Conservation (phyloP, 2,113 vertebrate species). For the Theristicus caerulescens region DNA sequence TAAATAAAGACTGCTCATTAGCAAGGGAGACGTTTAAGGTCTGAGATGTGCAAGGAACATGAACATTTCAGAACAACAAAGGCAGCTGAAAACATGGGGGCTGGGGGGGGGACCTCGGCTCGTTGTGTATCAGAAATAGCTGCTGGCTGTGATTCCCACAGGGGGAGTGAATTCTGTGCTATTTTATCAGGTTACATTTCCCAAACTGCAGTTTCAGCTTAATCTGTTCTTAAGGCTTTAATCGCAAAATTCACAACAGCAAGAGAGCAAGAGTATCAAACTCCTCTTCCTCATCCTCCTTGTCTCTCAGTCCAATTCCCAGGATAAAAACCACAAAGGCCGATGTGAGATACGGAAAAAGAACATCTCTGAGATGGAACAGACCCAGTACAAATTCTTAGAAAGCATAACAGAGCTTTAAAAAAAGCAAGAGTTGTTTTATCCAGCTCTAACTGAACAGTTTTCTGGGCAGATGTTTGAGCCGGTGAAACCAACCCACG, state of each 20-base stretch:
- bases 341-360: background rate
- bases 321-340: constrained; percentile 20
- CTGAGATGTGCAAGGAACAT: background rate
- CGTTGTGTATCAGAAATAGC: background rate
- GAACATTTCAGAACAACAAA: background rate
- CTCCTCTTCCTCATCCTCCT: background rate
- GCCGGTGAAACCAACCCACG: constrained; percentile 26
- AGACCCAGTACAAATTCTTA: constrained; percentile 67
- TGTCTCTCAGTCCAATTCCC: constrained; percentile 3
- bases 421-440: constrained; percentile 1
- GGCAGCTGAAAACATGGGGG: background rate
- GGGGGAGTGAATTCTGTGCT: background rate
- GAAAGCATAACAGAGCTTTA: constrained; percentile 62
- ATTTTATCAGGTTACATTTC: constrained; percentile 17
- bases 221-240: constrained; percentile 60
- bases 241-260: constrained; percentile 38
- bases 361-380: constrained; percentile 50
- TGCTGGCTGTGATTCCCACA: background rate
- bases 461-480: constrained; percentile 10
- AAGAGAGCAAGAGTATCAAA: constrained; percentile 42
- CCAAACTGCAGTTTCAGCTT: constrained; percentile 22
- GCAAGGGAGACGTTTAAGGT: background rate
- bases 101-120: background rate
- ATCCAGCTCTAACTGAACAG: constrained; percentile 18
- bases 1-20: background rate